Evolutionary conservation across 2,888 invertebrate species (phyloP).

Genomic region (Ferdinandea cuprea): DNA sequence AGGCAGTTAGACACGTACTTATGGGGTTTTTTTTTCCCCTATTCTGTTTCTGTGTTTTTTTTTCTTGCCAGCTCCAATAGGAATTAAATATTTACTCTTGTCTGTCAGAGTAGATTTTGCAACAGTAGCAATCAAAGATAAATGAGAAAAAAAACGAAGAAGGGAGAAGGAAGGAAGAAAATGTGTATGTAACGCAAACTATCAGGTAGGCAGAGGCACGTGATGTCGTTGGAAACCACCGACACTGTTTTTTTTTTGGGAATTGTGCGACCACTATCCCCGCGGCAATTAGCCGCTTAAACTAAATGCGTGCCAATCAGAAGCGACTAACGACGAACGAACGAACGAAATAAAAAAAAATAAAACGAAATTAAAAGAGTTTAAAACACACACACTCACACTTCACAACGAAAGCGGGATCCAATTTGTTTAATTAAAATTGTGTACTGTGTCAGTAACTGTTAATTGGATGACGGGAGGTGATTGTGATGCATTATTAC

Average conservation of each 20-base stretch:
- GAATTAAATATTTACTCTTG: conserved; percentile 60
- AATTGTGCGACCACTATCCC: not conserved
- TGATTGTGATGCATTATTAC: conserved; percentile 25
- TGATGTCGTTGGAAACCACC: conserved; percentile 36
- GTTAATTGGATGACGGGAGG: conserved; percentile 57
- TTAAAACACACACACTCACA: conserved; percentile 35
- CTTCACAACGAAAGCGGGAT: conserved; percentile 57
- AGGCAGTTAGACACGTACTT: conserved; percentile 60
- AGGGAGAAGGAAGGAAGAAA: conserved; percentile 8
- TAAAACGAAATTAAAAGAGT: conserved; percentile 15
- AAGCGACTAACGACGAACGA: conserved; percentile 9
- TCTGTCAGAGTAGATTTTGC: conserved; percentile 37
- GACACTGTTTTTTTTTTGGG: not conserved
- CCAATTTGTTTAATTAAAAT: conserved; percentile 73
- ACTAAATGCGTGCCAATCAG: conserved; percentile 69
- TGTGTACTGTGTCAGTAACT: conserved; percentile 58
- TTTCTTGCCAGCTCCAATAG: not conserved
- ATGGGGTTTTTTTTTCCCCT: not conserved
- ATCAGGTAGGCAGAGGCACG: conserved; percentile 35
- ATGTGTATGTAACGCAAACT: no score
- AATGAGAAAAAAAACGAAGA: not conserved
- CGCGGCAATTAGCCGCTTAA: conserved; percentile 54
- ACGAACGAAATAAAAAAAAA: conserved; percentile 2
- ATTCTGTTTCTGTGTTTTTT: not conserved
- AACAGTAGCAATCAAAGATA: conserved; percentile 51